Conservation (phyloP, 2,797 vertebrate species). For the Cephalopachus bancanus region DNA sequence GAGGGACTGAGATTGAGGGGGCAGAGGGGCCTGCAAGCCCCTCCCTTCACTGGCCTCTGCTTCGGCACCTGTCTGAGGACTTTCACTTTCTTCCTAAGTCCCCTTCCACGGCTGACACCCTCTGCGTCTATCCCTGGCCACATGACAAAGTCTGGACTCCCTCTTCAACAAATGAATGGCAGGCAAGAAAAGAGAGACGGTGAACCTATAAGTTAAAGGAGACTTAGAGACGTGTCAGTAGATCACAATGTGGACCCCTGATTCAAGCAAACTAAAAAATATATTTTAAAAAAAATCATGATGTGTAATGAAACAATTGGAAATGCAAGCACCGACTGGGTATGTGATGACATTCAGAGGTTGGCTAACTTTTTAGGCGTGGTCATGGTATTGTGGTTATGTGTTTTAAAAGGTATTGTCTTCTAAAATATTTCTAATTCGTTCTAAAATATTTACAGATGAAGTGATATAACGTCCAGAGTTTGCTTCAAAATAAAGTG, state of each 20-base stretch:
- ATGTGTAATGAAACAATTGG: not conserved
- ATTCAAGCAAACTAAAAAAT: not conserved
- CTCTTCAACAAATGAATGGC: conserved; percentile 20
- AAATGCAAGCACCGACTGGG: not conserved
- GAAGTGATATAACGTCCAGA: not conserved
- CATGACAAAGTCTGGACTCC: not conserved
- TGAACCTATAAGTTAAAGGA: not conserved
- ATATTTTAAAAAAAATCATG: not conserved
- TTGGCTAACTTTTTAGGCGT: not conserved
- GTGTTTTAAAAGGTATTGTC: not conserved
- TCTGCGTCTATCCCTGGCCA: not conserved
- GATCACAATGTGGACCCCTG: not conserved
- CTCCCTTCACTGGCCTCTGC: not conserved
- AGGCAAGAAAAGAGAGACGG: not conserved
- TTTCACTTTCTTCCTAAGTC: not conserved
- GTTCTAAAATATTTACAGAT: not conserved
- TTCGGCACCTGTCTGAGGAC: not conserved
- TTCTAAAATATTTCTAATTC: not conserved
- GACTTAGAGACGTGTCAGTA: not conserved
- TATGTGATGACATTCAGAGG: not conserved
- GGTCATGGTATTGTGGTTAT: not conserved
- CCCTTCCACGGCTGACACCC: not conserved
- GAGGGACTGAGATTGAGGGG: not conserved
- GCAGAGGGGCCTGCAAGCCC: not conserved
- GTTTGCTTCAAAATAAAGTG: not conserved